Evolutionary conservation across 2,797 vertebrate species (phyloP), one percentile per base, ranked within the genome.

Genomic region (Trachurus trachurus): DNA sequence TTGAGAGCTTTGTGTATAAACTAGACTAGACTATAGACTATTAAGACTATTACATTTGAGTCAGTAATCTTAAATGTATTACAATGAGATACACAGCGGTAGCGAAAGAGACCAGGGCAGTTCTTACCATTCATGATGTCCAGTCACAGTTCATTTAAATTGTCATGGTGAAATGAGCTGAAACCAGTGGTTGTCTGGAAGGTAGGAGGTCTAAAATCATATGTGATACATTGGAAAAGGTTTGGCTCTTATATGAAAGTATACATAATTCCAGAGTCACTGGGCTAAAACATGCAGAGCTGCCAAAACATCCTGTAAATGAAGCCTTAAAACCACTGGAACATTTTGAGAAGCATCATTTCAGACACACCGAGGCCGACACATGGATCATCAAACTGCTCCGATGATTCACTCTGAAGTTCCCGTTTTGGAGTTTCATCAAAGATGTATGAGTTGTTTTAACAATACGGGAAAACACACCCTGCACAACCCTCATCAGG

Each of bases 281-380:
- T 77, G 68, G 66, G 64, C 54, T 78, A 42, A 76, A 81, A 71
- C 66, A 17, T 17, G 67, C 44, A 9, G 40, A 49, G 31, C 60
- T 75, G 75, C 58, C 78, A 65, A 50, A 3, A n/a, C 37, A 22
- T 67, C 19, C 29, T 12, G 57, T 42, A 69, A 81, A 63, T 58
- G 49, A 78, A 70, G 72, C 66, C 65, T 80, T 58, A 47, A 76
- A 83, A 59, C 71, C 57, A 54, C 74, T 50, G 71, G 61, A 87
- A 68, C 64, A 37, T 75, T 85, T 69, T 65, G 52, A 76, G 65
- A 66, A 65, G 49, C 49, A 74, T 2, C 40, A 57, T 79, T 73
- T 74, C 39, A 59, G 62, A 78, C 42, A 40, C 59, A 54, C 47
- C 71, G 15, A 54, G 54, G 70, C 49, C n/a, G 4, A 19, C 44